Evolutionary conservation across 2,113 vertebrate genomes (phyloP).

Genomic region (Mesoclemmys tuberculata): DNA sequence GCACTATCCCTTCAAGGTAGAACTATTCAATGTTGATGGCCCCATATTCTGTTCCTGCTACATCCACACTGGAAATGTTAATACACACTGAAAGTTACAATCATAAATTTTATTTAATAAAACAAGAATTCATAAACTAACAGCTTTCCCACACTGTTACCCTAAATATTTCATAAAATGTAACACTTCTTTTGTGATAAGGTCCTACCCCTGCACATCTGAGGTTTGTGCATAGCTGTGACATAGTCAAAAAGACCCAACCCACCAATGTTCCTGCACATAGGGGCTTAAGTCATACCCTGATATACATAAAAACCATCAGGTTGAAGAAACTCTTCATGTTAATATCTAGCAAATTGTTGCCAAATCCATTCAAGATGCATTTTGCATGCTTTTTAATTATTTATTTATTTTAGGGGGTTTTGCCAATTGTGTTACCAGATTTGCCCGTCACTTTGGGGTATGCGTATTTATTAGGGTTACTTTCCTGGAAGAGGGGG

Average conservation of each 20-base stretch:
- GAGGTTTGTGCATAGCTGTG: not conserved
- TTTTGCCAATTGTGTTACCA: too few species aligned
- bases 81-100: not conserved
- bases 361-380: slow-evolving; percentile 28
- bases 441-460: too few species aligned
- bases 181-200: not conserved
- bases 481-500: too few species aligned
- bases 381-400: slow-evolving; percentile 35
- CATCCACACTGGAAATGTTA: not conserved
- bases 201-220: not conserved
- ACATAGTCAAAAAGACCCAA: not conserved
- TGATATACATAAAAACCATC: not conserved
- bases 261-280: not conserved
- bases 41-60: not conserved
- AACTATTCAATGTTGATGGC: not conserved
- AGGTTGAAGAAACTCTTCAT: slow-evolving; percentile 7
- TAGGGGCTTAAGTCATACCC: not conserved
- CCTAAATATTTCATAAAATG: not conserved
- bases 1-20: not conserved
- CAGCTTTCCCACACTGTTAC: not conserved
- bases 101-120: not conserved
- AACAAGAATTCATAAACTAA: not conserved
- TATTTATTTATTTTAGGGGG: not conserved
- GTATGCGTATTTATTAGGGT: too few species aligned
- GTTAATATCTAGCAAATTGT: not conserved